Evolutionary conservation across 2,797 vertebrate genomes (phyloP).

Genomic region (Coregonus suidteri): DNA sequence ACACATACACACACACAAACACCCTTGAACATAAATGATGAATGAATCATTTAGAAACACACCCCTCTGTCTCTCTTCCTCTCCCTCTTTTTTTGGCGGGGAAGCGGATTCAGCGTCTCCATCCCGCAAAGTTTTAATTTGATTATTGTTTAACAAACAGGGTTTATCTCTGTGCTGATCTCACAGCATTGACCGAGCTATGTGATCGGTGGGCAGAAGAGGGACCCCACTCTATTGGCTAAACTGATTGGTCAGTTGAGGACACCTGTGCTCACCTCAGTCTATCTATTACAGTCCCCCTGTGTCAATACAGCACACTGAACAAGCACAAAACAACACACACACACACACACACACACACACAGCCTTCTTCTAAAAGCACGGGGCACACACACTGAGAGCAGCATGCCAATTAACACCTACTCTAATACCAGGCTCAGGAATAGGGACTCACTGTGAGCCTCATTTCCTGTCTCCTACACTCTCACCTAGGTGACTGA

Average conservation of each 20-base stretch:
- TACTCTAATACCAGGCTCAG: constrained; percentile 9
- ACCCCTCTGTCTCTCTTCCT: constrained; percentile 33
- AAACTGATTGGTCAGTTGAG: constrained; percentile 2
- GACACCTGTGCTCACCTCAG: not conserved
- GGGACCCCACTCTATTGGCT: not conserved
- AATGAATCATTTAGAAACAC: constrained; percentile 63
- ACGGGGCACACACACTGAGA: constrained; percentile 1
- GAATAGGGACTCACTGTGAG: not conserved
- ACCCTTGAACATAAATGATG: constrained; percentile 57
- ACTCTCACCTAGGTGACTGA: not conserved
- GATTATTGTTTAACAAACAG: constrained; percentile 49
- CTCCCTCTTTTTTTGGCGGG: constrained; percentile 12
- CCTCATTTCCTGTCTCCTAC: constrained; percentile 18
- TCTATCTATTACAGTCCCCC: not conserved
- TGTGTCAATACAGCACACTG: not conserved
- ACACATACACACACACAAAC: constrained; percentile 12
- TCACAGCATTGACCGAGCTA: constrained; percentile 2
- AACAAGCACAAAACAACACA: not conserved
- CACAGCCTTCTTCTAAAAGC: not conserved
- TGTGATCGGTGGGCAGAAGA: constrained; percentile 25
- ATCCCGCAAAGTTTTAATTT: constrained; percentile 52
- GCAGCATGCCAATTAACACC: constrained; percentile 9
- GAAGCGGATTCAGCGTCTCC: constrained; percentile 32
- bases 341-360: constrained; percentile 7
- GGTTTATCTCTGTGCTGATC: constrained; percentile 37